These are phyloP conservation scores for Rhagoletis pomonella DNA, from an alignment of 1,140 invertebrate genomes.

Conservation along the genomic window DNA sequence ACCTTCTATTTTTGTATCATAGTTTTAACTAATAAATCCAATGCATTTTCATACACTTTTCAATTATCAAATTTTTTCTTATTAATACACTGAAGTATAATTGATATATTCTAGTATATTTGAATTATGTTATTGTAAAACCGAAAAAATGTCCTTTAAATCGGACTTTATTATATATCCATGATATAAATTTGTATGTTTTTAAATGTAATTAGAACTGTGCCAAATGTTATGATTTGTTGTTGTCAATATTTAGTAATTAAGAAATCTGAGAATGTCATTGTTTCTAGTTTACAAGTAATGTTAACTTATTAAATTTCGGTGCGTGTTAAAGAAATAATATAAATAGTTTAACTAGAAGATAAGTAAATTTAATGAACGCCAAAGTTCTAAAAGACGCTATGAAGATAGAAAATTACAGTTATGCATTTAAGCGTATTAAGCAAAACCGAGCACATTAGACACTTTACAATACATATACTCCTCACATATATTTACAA, in stretches of 20 bases:
- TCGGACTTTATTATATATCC: too few relatives aligned
- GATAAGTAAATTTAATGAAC: conserved; percentile 13
- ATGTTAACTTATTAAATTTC: not conserved
- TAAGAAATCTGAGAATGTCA: not conserved
- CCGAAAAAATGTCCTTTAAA: too few relatives aligned
- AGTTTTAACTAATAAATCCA: too few relatives aligned
- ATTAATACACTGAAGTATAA: too few relatives aligned
- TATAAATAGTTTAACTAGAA: not conserved
- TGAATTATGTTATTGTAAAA: too few relatives aligned
- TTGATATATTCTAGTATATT: too few relatives aligned
- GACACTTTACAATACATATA: not conserved
- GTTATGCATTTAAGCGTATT: conserved; percentile 43
- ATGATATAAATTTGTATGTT: too few relatives aligned
- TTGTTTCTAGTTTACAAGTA: not conserved
- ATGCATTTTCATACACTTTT: too few relatives aligned
- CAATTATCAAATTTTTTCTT: too few relatives aligned
- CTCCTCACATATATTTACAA: not conserved
- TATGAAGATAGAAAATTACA: not conserved
- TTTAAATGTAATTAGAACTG: not conserved
- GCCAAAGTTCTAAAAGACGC: not conserved
- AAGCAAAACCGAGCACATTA: conserved; percentile 22
- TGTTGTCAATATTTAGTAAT: not conserved
- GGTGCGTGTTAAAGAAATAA: not conserved
- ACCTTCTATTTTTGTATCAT: too few relatives aligned
- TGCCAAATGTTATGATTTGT: conserved; percentile 17